Evolutionary conservation across 2,888 invertebrate genomes (phyloP), one percentile per base, ranked within the genome.

Genomic region (Crossocerus cetratus): DNA sequence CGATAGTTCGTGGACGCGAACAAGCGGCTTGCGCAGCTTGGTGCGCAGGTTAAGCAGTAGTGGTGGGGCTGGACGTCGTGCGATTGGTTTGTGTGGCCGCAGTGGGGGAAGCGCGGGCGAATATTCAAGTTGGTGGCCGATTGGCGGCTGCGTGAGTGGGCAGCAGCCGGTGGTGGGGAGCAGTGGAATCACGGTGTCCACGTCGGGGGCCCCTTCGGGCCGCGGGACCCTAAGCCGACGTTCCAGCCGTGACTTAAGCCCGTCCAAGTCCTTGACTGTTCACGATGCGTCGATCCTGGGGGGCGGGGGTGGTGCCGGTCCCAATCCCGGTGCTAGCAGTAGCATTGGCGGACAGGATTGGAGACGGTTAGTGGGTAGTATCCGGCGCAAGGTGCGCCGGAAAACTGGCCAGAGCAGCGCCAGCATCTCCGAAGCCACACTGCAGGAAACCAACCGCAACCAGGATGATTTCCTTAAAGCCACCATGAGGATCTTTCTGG

Each of bases 401-500:
- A 90, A 88, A 72, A 69, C 83, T 23, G 63, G 77, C 16, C 86
- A 83, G 64, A 77, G 77, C 80, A 84, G 83, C 72, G 74, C 79
- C 60, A 86, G 84, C 72, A 82, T 86, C 21, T 79, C 82, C 20
- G 73, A 82, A 81, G n/a, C 75, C 76, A 54, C 70, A 81, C 62
- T 84, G 69, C 22, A 82, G 32, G 81, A 77, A 23, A 83, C 77
- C 32, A 80, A 78, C 49, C 86, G 85, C 75, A 93, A 93, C 84
- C 92, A 93, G 67, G 94, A 94, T 87, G 94, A 94, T 87, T 94
- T 94, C 86, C 91, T 94, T 74, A 93, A 94, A 82, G 94, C 94
- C 65, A 94, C 94, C 76, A 94, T 94, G 94, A 92, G 94, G 90
- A 94, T 94, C 84, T 94, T 94, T 87, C 91, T 94, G 83, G 94